Evolutionary conservation across 1,140 invertebrate genomes (phyloP).

Genomic region (Antheraea mylitta): DNA sequence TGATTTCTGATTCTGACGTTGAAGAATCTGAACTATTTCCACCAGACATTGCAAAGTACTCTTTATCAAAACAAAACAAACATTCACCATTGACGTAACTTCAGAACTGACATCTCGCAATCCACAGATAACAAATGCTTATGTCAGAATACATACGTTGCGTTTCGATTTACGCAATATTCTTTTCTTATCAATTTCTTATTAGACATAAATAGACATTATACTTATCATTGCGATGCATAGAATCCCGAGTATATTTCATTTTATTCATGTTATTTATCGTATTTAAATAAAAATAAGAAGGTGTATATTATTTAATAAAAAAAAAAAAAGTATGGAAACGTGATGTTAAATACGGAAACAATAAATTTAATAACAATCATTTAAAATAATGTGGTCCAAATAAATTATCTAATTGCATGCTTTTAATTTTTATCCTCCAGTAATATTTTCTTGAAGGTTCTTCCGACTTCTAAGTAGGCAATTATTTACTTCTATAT

Average conservation of each 20-base stretch:
- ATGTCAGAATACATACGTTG: constrained; percentile 1
- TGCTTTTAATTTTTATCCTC: constrained; percentile 26
- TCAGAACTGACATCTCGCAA: background rate
- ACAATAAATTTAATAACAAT: constrained; percentile 7
- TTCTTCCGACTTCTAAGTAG: constrained; percentile 42
- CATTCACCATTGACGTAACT: background rate
- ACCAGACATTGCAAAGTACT: constrained; percentile 37
- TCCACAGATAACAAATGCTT: background rate
- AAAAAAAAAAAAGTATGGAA: background rate
- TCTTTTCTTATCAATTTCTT: background rate
- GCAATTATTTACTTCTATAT: background rate
- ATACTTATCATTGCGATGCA: too few species aligned
- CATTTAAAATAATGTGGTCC: constrained; percentile 20
- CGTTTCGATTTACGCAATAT: constrained; percentile 17
- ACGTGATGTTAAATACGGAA: constrained; percentile 2
- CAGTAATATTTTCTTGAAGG: constrained; percentile 54
- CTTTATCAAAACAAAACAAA: constrained; percentile 25
- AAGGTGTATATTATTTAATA: background rate
- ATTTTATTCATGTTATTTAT: too few species aligned
- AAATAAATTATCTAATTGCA: constrained; percentile 33
- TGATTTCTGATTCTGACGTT: constrained; percentile 81
- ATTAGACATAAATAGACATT: too few species aligned
- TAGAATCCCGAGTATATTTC: too few species aligned
- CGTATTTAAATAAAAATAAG: too few species aligned
- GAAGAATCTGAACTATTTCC: constrained; percentile 45